Evolutionary conservation across 2,113 vertebrate genomes (phyloP).

Genomic region (Chelonoidis abingdonii): DNA sequence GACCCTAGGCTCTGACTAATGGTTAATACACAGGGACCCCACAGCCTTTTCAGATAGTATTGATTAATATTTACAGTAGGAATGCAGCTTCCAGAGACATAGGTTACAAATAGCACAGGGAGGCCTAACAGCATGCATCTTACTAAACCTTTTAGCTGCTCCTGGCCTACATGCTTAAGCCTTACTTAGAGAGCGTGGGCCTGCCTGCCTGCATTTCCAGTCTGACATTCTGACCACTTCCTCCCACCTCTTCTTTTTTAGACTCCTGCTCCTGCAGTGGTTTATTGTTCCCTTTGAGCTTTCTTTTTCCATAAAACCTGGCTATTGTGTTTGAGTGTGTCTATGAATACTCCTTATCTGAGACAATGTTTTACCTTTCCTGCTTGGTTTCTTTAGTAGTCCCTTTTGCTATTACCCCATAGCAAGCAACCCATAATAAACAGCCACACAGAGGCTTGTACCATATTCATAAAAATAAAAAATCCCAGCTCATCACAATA

Average conservation of each 20-base stretch:
- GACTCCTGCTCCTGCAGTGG: not conserved
- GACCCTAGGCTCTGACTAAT: not conserved
- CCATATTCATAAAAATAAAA: not conserved
- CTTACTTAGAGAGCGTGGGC: not conserved
- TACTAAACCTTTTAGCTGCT: not conserved
- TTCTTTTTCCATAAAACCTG: not conserved
- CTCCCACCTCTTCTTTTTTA: rapidly evolving
- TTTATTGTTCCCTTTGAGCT: not conserved
- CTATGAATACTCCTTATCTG: not conserved
- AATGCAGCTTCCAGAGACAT: not conserved
- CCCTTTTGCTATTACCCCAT: not conserved
- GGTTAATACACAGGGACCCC: rapidly evolving
- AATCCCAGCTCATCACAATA: not conserved
- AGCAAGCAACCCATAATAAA: not conserved
- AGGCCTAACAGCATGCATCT: not conserved
- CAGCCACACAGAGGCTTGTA: not conserved
- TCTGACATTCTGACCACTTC: rapidly evolving
- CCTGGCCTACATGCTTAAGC: rapidly evolving
- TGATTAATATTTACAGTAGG: not conserved
- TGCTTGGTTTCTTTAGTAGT: not conserved
- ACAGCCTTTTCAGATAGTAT: not conserved
- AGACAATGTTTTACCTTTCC: not conserved
- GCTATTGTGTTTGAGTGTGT: not conserved
- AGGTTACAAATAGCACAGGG: not conserved
- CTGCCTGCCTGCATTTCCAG: not conserved